Percentiles rank a stretch among this genome's conserved stretches.
Conservation (phyloP, 2,797 vertebrate genomes). For the Betta splendens region DNA sequence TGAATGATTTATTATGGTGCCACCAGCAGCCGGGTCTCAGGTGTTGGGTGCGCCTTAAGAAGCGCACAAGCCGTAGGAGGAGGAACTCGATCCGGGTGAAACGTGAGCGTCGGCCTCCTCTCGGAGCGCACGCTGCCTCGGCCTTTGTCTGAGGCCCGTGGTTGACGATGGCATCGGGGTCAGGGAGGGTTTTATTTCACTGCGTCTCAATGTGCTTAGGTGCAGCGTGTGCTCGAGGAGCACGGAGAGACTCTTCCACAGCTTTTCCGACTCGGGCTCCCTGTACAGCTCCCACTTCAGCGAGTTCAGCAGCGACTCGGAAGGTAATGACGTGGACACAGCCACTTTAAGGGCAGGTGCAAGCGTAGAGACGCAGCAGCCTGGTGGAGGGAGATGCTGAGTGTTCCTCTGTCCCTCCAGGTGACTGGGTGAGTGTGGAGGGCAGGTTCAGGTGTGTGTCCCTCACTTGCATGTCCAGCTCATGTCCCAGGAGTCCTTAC, state of each 20-base stretch:
- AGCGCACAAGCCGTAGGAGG: constrained; percentile 36
- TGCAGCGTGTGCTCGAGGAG: constrained; percentile 85
- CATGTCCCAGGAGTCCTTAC: constrained; percentile 82
- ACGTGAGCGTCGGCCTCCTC: constrained; percentile 46
- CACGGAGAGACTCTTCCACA: constrained; percentile 77
- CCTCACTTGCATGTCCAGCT: constrained; percentile 86
- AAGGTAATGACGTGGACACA: constrained; percentile 58
- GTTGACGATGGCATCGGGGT: constrained; percentile 32
- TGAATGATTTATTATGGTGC: constrained; percentile 36
- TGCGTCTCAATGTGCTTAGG: constrained; percentile 66
- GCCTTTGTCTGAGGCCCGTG: constrained; percentile 36
- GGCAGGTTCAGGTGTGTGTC: constrained; percentile 84
- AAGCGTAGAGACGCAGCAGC: background rate
- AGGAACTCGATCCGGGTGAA: constrained; percentile 73
- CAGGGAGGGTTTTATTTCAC: constrained; percentile 19
- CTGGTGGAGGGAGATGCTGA: background rate
- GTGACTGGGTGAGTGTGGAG: constrained; percentile 78
- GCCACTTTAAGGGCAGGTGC: too few relatives aligned
- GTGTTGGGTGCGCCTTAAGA: constrained; percentile 64
- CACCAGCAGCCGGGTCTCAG: constrained; percentile 39
- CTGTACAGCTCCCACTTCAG: constrained; percentile 72
- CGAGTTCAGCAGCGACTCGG: constrained; percentile 68
- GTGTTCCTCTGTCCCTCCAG: constrained; percentile 46
- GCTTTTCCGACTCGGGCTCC: constrained; percentile 68
- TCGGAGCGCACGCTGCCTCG: constrained; percentile 2